Evolutionary conservation across 2,797 vertebrate genomes (phyloP), one percentile per base, ranked within the genome.

Genomic region (Hippopotamyrus pictus): DNA sequence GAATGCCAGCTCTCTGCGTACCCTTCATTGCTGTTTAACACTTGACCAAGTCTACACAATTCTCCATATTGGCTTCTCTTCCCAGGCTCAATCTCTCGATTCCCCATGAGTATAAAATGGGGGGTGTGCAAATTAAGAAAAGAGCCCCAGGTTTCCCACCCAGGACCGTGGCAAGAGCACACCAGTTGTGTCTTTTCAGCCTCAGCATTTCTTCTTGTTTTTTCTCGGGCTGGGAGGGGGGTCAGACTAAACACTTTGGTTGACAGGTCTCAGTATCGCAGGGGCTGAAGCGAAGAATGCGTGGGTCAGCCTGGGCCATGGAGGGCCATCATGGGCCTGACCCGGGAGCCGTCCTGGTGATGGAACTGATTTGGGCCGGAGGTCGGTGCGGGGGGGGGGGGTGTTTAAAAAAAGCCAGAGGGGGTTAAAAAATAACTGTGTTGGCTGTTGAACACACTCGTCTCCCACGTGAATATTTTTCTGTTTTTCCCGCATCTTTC

Each of bases 161-260:
- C 79, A 92, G 90, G 93, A 90, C 92, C 92, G 90, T 90, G 90
- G 89, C 91, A 90, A 91, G 92, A 92, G 19, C 29, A 89, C 59
- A 94, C 93, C 95, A 94, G 95, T 95, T 96, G 94, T 94, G 92
- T 95, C 94, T 95, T 95, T 92, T 96, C 95, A 96, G 89, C 86
- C 92, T 89, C 90, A 94, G 95, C 93, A 95, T 95, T 95, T 94
- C 94, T 94, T 93, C 91, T 95, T 94, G 95, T 95, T 95, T 94
- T 94, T 95, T 95, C 93, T 94, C 3, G 2, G 14, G 33, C 3
- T 3, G 37, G 69, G 14, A 3, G 37, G 92, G 90, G 93, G 92
- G 89, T 93, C 94, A 95, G 94, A 96, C 95, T 95, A 96, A 96
- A 96, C 94, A 96, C 87, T 92, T 87, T 90, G 59, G 92, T 93